phyloP scores from a whole-genome alignment of 2,113 vertebrate species.

The Brachirus orientalis region DNA sequence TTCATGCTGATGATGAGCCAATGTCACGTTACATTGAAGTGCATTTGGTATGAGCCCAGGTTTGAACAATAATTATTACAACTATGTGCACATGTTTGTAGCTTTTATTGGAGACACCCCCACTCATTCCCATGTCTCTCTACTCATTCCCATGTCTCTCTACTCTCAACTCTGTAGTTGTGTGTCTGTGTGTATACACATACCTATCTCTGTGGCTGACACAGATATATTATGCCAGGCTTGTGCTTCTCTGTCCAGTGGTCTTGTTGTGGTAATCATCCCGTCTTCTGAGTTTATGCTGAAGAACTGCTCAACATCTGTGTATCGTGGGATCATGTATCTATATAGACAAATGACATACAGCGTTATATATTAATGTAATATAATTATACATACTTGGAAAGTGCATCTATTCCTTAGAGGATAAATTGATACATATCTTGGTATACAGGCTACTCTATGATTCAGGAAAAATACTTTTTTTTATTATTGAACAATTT shows the following conservation, averaged over 20 bases:
- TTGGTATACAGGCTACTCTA: no score
- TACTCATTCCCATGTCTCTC: background rate
- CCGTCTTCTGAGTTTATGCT: conserved; percentile 91
- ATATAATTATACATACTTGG: no score
- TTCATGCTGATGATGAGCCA: background rate
- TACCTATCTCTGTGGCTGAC: conserved; percentile 88
- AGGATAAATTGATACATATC: no score
- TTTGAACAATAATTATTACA: background rate
- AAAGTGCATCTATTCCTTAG: no score
- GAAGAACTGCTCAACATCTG: conserved; percentile 95
- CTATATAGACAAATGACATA: conserved; percentile 64
- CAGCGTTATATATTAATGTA: background rate
- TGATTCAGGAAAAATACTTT: no score
- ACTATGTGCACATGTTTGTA: no score
- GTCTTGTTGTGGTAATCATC: conserved; percentile 90
- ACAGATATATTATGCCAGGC: conserved; percentile 97
- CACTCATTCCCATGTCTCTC: no score
- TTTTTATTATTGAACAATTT: no score
- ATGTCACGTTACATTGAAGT: conserved; percentile 7
- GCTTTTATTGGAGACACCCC: no score
- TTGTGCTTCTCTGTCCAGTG: conserved; percentile 92
- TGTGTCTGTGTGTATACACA: background rate
- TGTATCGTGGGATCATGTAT: conserved; percentile 95
- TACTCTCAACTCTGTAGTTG: background rate
- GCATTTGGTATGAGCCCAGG: background rate